Base-by-base conservation (phyloP, 2,113 vertebrate species). In the Egretta garzetta region DNA sequence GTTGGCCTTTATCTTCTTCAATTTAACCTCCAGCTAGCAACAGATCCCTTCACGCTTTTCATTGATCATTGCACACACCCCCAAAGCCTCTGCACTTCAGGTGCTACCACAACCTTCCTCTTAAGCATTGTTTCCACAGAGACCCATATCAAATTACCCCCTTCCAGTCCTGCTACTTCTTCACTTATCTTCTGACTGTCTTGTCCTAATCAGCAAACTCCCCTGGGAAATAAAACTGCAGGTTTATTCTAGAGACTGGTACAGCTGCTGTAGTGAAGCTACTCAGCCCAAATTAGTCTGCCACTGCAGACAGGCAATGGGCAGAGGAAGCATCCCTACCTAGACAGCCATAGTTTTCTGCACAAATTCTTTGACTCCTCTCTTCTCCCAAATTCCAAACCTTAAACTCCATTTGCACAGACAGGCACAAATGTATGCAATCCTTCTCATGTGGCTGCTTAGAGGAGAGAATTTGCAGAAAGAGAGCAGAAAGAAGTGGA, bases 41-140 rank as follows among this genome's bases (percentile, higher is more conserved):
- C 21, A 13, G 18, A 18, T 71, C 21, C 30, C 37, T 76, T 85
- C 52, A 66, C 0, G 1, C 18, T 70, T 60, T 28, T 30, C 27
- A 32, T 0, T 53, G 39, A 79, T 75, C 6, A 37, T 1, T 24
- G 18, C 12, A 52, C 23, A 33, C 10, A 8, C 1, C 8, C 1
- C 4, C 8, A 75, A 60, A 83, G 32, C 37, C 37, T 47, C 49
- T 0, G 0, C 9, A 47, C 37, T 53, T 66, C 50, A 70, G 59
- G 32, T 45, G 49, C 20, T 53, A 47, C 12, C 39, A 52, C 6
- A 74, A 21, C 10, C 50, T 71, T 75, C 28, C 16, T 72, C 59
- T 71, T 45, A 39, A 66, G 39, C 6, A 19, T 2, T 53, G 23
- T 49, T 77, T 85, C 74, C n/a, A 74, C 14, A 73, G 22, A 63